A percentile compares a stretch with the other conserved stretches of the same genome.
These are phyloP conservation scores for Prionailurus bengalensis DNA, from an alignment of 2,113 vertebrate species.

Conservation along the genomic window DNA sequence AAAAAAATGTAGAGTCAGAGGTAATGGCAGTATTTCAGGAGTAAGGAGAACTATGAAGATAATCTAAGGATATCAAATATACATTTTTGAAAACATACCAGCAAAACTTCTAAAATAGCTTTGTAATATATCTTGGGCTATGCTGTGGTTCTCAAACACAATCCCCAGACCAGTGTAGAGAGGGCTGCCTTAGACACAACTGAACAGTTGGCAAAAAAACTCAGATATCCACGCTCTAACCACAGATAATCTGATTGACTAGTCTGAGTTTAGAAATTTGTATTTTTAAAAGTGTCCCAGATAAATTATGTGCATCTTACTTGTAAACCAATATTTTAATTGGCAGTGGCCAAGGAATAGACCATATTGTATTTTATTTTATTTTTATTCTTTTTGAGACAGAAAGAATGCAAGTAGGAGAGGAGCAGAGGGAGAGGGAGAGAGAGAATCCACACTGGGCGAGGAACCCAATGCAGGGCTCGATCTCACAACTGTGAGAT, in stretches of 20 bases:
- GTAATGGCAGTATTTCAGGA: background rate
- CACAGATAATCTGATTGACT: background rate
- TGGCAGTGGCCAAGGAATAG: background rate
- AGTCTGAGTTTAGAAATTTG: background rate
- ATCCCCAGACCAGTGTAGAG: fast-evolving
- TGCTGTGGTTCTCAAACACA: background rate
- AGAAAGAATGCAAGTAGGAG: too few species aligned
- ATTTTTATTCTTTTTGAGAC: background rate
- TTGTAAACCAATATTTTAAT: background rate
- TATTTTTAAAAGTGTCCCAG: background rate
- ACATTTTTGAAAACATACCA: background rate
- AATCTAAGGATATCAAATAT: background rate
- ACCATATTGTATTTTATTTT: background rate
- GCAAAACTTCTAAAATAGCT: background rate
- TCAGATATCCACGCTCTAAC: background rate
- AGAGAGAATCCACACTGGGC: too few species aligned
- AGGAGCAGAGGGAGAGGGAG: too few species aligned
- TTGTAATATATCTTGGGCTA: too few species aligned
- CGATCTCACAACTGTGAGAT: too few species aligned
- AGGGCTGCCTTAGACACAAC: too few species aligned
- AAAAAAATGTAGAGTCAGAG: background rate
- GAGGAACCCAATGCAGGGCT: too few species aligned
- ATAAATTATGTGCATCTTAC: background rate
- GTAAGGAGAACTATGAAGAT: background rate
- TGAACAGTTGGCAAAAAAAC: background rate